Evolutionary conservation across 2,888 invertebrate species (phyloP).

Genomic region (Drosophila testacea): DNA sequence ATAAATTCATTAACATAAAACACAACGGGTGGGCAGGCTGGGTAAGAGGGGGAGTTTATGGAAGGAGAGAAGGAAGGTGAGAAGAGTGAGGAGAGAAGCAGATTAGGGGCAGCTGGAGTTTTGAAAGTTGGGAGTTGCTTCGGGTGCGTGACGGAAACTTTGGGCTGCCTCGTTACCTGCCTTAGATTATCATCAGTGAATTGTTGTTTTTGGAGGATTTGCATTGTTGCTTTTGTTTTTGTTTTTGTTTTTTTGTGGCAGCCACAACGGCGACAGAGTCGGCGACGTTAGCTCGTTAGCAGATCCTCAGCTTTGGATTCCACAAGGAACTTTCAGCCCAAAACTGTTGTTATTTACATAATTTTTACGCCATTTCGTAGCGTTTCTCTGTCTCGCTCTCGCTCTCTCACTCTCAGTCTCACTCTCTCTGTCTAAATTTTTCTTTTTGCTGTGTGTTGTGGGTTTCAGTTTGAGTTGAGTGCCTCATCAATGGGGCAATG

Average conservation of each 20-base stretch:
- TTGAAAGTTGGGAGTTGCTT: constrained; percentile 5
- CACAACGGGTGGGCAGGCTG: constrained; percentile 40
- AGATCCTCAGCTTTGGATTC: constrained; percentile 42
- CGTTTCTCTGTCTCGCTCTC: background rate
- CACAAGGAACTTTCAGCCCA: constrained; percentile 18
- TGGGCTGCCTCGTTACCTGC: constrained; percentile 71
- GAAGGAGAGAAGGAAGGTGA: no score
- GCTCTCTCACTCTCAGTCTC: background rate
- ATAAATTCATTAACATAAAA: constrained; percentile 80
- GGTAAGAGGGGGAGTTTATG: constrained; percentile 1
- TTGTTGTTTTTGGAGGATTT: constrained; percentile 64
- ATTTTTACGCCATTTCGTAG: constrained; percentile 45
- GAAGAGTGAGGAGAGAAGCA: no score
- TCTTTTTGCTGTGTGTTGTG: background rate
- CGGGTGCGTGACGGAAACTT: constrained; percentile 64
- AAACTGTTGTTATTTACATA: constrained; percentile 57
- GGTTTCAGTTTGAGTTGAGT: constrained; percentile 18
- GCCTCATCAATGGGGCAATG: constrained; percentile 50
- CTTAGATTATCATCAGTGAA: constrained; percentile 74
- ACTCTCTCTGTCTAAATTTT: background rate
- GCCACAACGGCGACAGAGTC: constrained; percentile 22
- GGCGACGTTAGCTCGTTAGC: constrained; percentile 49
- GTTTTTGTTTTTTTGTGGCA: constrained; percentile 44
- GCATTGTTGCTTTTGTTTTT: constrained; percentile 58
- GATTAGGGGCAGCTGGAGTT: background rate